Conservation (phyloP, 2,797 vertebrate species). For the Paedocypris micromegethes region DNA sequence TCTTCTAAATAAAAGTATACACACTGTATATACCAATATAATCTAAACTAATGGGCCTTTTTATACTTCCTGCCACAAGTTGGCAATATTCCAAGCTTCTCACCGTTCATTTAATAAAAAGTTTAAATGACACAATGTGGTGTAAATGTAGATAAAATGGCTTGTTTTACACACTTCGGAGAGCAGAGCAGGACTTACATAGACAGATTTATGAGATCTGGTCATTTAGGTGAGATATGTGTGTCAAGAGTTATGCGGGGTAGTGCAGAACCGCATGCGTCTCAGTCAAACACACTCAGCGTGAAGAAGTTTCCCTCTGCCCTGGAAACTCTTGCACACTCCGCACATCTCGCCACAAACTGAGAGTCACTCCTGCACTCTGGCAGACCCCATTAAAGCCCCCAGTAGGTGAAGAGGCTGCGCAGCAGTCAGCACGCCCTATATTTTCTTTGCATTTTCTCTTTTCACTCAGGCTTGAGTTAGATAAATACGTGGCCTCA, state of each 20-base stretch:
- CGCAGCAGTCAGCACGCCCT: constrained; percentile 25
- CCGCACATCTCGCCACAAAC: constrained; percentile 35
- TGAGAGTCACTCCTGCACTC: constrained; percentile 37
- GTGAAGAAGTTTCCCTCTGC: constrained; percentile 8
- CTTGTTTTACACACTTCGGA: too few species aligned
- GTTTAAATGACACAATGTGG: too few species aligned
- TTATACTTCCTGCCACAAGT: too few species aligned
- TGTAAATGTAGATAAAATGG: too few species aligned
- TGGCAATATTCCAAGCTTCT: too few species aligned
- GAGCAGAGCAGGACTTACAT: too few species aligned
- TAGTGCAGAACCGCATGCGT: not conserved
- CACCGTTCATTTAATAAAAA: too few species aligned
- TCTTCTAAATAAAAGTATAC: too few species aligned
- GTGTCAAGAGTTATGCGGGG: not conserved
- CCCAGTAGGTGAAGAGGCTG: constrained; percentile 34
- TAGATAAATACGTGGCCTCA: constrained; percentile 27
- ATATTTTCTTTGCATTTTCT: constrained; percentile 34
- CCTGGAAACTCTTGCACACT: constrained; percentile 33
- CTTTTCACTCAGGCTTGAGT: constrained; percentile 19
- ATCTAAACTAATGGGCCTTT: too few species aligned
- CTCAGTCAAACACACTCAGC: constrained; percentile 19
- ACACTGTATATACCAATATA: too few species aligned
- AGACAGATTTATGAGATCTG: too few species aligned
- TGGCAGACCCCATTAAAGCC: constrained; percentile 42
- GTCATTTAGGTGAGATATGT: too few species aligned